phyloP scores from a whole-genome alignment of 2,113 vertebrate species.

The Empidonax alnorum region DNA sequence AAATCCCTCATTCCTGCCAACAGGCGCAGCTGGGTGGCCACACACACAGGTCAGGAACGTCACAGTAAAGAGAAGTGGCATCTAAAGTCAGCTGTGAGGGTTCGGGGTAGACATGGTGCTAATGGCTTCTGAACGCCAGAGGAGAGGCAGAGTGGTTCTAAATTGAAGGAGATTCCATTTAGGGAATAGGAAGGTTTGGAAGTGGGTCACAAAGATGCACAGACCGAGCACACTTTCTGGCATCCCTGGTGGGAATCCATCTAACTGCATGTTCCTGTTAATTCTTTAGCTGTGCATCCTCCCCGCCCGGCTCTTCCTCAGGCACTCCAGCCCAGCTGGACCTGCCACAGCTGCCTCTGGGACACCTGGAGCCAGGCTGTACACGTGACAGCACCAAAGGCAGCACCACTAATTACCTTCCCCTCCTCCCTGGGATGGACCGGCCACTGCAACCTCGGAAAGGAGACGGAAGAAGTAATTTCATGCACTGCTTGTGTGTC shows the following conservation, averaged over 20 bases:
- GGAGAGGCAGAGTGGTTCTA: not conserved
- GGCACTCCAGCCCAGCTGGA: not conserved
- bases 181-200: conserved; percentile 1
- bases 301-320: not conserved
- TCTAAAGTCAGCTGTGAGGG: not conserved
- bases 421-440: not conserved
- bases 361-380: not conserved
- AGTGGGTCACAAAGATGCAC: not conserved
- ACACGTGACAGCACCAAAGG: not conserved
- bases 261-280: not conserved
- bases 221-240: not conserved
- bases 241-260: not conserved
- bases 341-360: conserved; percentile 20
- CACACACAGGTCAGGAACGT: not conserved
- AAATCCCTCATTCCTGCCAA: not conserved
- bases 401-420: not conserved
- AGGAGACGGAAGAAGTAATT: not conserved
- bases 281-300: not conserved
- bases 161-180: not conserved
- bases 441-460: not conserved
- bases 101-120: not conserved
- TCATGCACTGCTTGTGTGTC: not conserved
- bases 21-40: not conserved
- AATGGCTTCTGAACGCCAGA: not conserved
- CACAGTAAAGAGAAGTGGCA: not conserved